These are phyloP conservation scores for Cherax destructor DNA, from an alignment of 1,140 invertebrate species.

Conservation along the genomic window DNA sequence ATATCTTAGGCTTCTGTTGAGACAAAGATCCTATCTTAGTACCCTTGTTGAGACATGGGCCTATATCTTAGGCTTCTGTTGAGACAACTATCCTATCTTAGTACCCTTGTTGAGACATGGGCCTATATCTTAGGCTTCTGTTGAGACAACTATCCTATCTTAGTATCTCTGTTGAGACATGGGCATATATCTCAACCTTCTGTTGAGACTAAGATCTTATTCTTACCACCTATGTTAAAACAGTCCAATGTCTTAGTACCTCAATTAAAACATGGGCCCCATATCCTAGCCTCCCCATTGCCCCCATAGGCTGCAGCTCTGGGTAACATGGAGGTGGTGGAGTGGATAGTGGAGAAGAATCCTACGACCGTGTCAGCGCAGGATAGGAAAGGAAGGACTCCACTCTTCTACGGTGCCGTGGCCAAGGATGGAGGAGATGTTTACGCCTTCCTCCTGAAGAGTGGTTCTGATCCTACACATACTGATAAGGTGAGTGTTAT, in stretches of 20 bases:
- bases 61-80: too few species aligned
- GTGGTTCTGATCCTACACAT: conserved; percentile 86
- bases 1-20: too few species aligned
- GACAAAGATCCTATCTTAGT: too few species aligned
- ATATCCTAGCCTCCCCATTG: neutral
- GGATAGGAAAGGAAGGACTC: conserved; percentile 90
- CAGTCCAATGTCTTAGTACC: neutral
- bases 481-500: conserved; percentile 85
- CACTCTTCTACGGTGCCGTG: conserved; percentile 91
- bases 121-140: too few species aligned
- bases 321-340: conserved; percentile 83
- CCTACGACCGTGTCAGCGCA: conserved; percentile 82
- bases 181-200: too few species aligned
- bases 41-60: too few species aligned
- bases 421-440: conserved; percentile 82
- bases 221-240: conserved; percentile 76
- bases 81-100: too few species aligned
- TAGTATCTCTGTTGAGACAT: too few species aligned
- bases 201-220: too few species aligned
- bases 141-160: too few species aligned
- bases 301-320: conserved; percentile 85
- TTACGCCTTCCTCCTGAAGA: conserved; percentile 84
- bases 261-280: neutral
- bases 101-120: too few species aligned
- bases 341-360: conserved; percentile 83